Percentiles rank a stretch among this genome's conserved stretches.
These are phyloP conservation scores for Synaphobranchus kaupii DNA, from an alignment of 2,797 vertebrate genomes.

Conservation along the genomic window DNA sequence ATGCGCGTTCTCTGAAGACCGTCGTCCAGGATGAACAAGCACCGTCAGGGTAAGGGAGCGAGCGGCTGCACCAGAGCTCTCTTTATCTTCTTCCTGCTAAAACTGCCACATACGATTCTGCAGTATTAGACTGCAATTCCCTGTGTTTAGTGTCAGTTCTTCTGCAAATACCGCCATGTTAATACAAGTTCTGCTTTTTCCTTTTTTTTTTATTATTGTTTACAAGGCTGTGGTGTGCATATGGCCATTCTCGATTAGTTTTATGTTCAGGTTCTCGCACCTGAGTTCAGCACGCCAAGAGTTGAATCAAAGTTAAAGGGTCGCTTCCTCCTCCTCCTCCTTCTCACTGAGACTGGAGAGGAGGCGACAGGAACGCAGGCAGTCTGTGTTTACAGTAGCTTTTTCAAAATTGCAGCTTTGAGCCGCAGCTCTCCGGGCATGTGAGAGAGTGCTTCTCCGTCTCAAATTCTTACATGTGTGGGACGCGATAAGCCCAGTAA, in stretches of 20 bases:
- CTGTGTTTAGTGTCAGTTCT: not conserved
- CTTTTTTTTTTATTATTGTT: not conserved
- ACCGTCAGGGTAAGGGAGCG: slow-evolving; percentile 73
- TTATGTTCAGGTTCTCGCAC: not conserved
- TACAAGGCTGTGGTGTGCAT: not conserved
- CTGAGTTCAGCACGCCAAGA: not conserved
- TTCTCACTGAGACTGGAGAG: too few relatives aligned
- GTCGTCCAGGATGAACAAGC: slow-evolving; percentile 75
- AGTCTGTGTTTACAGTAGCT: not conserved
- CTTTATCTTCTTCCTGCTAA: not conserved
- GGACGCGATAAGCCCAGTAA: not conserved
- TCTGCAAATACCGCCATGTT: too few relatives aligned
- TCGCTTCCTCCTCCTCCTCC: too few relatives aligned
- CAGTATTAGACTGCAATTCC: not conserved
- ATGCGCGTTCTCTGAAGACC: slow-evolving; percentile 66
- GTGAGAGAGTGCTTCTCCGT: not conserved
- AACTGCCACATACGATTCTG: not conserved
- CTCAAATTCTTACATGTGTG: slow-evolving; percentile 19
- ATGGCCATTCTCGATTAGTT: not conserved
- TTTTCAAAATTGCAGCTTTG: not conserved
- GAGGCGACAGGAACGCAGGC: not conserved
- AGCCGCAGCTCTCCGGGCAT: not conserved
- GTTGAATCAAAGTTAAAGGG: slow-evolving; percentile 7
- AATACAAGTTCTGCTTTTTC: not conserved
- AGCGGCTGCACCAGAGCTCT: not conserved